A percentile compares a stretch with the other conserved stretches of the same genome.
Conservation (phyloP, 2,113 vertebrate genomes). For the Podarcis muralis region DNA sequence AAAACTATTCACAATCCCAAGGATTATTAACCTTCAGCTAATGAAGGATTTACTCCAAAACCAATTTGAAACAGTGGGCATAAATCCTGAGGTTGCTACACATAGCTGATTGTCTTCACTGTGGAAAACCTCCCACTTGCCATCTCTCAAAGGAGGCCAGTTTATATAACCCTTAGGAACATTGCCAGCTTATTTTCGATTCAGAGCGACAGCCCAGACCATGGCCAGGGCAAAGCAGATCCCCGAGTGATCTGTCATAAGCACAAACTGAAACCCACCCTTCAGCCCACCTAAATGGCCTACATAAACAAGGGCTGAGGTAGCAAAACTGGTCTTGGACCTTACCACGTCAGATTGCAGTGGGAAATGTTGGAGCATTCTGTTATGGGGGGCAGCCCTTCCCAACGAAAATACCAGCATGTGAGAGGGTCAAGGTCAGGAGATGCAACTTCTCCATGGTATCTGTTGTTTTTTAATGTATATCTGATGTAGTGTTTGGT, state of each 20-base stretch:
- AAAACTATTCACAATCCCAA: conserved; percentile 6
- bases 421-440: not conserved
- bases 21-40: not conserved
- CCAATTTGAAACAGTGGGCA: conserved; percentile 16
- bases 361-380: not conserved
- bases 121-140: not conserved
- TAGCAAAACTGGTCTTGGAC: not conserved
- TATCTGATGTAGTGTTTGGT: not conserved
- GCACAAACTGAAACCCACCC: not conserved
- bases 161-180: conserved; percentile 1
- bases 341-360: too few relatives aligned
- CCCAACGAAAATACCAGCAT: not conserved
- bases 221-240: not conserved
- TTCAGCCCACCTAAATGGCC: not conserved
- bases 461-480: not conserved
- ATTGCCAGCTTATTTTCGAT: not conserved
- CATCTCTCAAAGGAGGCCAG: not conserved
- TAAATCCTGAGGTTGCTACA: not conserved
- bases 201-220: not conserved
- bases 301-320: not conserved
- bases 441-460: not conserved
- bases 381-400: too few relatives aligned
- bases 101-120: conserved; percentile 12
- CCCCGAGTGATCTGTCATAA: not conserved
- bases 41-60: not conserved